A percentile compares a stretch with the other conserved stretches of the same genome.
phyloP scores from a whole-genome alignment of 2,888 invertebrate genomes.

The Xylophagus ater region DNA sequence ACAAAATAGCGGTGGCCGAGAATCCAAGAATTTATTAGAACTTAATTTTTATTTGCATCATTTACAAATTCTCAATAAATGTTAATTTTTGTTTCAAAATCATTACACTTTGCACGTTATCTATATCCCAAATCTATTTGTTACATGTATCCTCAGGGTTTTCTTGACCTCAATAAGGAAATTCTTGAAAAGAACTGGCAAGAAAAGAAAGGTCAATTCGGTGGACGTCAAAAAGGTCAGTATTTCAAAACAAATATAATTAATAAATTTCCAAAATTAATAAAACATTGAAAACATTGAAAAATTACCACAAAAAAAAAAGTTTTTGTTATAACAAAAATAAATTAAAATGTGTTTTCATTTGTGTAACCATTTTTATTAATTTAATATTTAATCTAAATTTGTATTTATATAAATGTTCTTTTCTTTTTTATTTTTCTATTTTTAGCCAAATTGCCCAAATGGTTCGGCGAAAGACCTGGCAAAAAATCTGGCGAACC shows the following conservation, averaged over 20 bases:
- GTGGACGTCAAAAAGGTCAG: slow-evolving; percentile 83
- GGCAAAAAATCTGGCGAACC: slow-evolving; percentile 84
- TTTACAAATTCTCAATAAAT: too few species aligned
- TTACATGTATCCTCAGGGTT: slow-evolving; percentile 53
- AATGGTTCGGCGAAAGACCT: slow-evolving; percentile 92
- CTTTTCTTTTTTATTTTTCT: too few species aligned
- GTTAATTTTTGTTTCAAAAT: too few species aligned
- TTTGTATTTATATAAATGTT: too few species aligned
- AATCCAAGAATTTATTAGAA: too few species aligned
- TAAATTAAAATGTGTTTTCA: neutral
- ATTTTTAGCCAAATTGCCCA: slow-evolving; percentile 81
- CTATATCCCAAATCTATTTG: slow-evolving; percentile 5
- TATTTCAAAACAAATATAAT: slow-evolving; percentile 31
- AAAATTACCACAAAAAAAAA: too few species aligned
- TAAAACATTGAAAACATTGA: too few species aligned
- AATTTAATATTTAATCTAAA: neutral
- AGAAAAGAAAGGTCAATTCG: slow-evolving; percentile 77
- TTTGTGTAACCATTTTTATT: neutral
- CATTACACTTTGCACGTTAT: too few species aligned
- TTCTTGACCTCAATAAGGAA: slow-evolving; percentile 75
- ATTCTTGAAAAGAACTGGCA: slow-evolving; percentile 75
- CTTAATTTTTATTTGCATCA: too few species aligned
- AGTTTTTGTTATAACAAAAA: too few species aligned
- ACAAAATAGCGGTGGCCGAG: too few species aligned
- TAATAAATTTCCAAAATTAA: too few species aligned